These are phyloP conservation scores for Ormyrus pomaceus DNA, from an alignment of 2,888 invertebrate genomes.

Conservation along the genomic window DNA sequence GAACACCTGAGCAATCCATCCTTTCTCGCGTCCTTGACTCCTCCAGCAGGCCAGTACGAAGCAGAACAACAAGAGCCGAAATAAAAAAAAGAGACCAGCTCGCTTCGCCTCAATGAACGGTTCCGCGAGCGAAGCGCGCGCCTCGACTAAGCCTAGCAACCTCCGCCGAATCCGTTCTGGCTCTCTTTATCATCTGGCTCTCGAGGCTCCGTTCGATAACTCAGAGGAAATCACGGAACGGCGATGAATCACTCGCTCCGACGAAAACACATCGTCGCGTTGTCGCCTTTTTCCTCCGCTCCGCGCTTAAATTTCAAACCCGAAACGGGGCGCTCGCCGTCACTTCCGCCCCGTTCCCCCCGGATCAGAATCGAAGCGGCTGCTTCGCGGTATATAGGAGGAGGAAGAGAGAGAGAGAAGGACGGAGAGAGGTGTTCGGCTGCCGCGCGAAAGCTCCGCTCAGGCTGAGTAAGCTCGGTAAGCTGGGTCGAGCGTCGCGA, in stretches of 20 bases:
- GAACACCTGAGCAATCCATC: conserved; percentile 24
- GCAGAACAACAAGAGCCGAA: not conserved
- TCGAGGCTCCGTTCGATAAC: not conserved
- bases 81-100: not conserved
- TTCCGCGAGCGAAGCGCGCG: not conserved
- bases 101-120: not conserved
- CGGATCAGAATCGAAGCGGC: not conserved
- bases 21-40: conserved; percentile 33
- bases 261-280: too few species aligned
- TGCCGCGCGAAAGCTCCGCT: too few species aligned
- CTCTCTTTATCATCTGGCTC: not conserved
- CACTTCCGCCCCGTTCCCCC: conserved; percentile 11
- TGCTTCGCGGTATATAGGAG: not conserved
- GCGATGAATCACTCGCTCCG: conserved; percentile 13
- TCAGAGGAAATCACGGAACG: conserved; percentile 3
- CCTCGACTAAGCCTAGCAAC: not conserved
- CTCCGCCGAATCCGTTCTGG: not conserved
- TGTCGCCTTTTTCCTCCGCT: not conserved
- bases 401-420: too few species aligned
- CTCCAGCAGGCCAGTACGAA: not conserved
- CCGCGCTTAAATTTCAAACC: conserved; percentile 17
- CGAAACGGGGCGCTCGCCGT: not conserved
- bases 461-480: too few species aligned
- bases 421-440: too few species aligned
- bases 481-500: too few species aligned